Evolutionary conservation across 2,797 vertebrate species (phyloP).

Genomic region (Scolopax rusticola): DNA sequence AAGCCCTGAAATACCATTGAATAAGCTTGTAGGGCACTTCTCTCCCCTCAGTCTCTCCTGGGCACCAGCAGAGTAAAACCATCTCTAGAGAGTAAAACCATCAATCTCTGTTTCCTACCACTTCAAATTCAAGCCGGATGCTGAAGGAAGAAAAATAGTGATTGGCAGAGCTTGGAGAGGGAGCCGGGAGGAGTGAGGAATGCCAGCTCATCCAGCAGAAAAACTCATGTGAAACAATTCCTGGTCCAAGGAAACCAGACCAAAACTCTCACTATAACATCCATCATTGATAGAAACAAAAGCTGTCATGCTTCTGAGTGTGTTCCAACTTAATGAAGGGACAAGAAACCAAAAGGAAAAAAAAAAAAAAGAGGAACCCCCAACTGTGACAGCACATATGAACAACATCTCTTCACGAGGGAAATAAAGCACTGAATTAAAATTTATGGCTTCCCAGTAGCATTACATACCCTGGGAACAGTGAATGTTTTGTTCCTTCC

Average conservation of each 20-base stretch:
- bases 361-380: constrained; percentile 44
- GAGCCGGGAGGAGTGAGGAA: background rate
- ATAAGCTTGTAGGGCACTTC: background rate
- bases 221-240: background rate
- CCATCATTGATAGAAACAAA: constrained; percentile 49
- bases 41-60: background rate
- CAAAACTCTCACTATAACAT: constrained; percentile 53
- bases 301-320: background rate
- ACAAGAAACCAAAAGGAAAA: constrained; percentile 5
- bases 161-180: constrained; percentile 38
- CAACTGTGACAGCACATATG: constrained; percentile 59
- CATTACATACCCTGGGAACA: constrained; percentile 66
- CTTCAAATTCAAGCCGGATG: background rate
- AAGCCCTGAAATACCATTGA: background rate
- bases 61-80: background rate
- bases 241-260: constrained; percentile 20
- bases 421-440: constrained; percentile 55
- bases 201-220: constrained; percentile 32
- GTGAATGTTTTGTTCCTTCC: constrained; percentile 58
- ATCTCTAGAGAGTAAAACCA: constrained; percentile 13
- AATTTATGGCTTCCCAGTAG: constrained; percentile 71
- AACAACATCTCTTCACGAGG: constrained; percentile 19
- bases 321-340: constrained; percentile 40
- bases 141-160: background rate
- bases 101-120: constrained; percentile 20